phyloP scores from a whole-genome alignment of 2,113 vertebrate species.

The Passer domesticus region DNA sequence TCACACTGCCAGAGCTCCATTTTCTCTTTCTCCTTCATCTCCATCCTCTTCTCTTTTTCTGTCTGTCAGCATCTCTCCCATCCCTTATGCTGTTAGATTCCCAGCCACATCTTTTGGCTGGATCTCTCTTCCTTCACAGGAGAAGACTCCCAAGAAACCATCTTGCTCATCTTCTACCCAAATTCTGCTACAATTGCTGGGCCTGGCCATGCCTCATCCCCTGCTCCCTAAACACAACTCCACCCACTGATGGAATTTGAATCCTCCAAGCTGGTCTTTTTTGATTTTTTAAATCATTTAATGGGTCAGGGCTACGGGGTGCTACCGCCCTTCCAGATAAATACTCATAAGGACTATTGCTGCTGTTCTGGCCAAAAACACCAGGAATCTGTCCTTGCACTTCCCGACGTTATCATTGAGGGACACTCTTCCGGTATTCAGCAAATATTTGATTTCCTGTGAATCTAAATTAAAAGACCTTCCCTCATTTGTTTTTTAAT shows the following conservation, averaged over 20 bases:
- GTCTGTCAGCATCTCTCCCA: background rate
- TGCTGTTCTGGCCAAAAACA: background rate
- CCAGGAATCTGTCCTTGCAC: background rate
- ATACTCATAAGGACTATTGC: background rate
- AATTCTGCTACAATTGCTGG: background rate
- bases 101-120: background rate
- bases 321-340: accelerated
- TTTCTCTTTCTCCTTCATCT: background rate
- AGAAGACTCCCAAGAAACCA: background rate
- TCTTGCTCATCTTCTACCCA: background rate
- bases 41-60: background rate
- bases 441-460: slow-evolving; percentile 69
- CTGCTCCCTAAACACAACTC: background rate
- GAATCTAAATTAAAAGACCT: slow-evolving; percentile 44
- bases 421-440: slow-evolving; percentile 55
- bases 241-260: background rate
- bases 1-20: background rate
- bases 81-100: background rate
- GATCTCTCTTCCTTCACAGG: background rate
- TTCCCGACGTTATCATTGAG: slow-evolving; percentile 52
- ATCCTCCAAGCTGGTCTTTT: accelerated
- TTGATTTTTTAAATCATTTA: background rate
- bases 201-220: background rate
- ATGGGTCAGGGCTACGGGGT: background rate
- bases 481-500: background rate